phyloP scores from a whole-genome alignment of 2,888 invertebrate genomes.

The Plutella xylostella region DNA sequence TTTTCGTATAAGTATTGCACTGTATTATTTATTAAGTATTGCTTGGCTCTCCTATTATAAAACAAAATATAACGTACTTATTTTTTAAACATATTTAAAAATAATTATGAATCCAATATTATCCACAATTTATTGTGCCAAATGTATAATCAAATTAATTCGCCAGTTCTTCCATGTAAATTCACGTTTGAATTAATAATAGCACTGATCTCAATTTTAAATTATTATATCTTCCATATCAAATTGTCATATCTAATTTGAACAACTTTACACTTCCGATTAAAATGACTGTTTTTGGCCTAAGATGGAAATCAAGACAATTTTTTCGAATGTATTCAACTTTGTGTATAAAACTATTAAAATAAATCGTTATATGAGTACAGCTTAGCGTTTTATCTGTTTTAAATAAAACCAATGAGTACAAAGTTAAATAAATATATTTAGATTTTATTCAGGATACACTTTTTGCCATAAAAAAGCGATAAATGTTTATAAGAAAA shows the following conservation, averaged over 20 bases:
- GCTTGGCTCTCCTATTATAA: background rate
- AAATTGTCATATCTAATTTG: conserved; percentile 2
- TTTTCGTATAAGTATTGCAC: background rate
- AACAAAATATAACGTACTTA: no score
- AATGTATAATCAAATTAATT: no score
- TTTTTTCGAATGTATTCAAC: no score
- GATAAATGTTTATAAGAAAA: conserved; percentile 25
- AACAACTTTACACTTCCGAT: background rate
- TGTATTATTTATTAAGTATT: background rate
- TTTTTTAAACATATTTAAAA: no score
- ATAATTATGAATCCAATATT: no score
- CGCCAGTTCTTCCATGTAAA: background rate
- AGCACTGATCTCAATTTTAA: background rate
- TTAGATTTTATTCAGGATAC: conserved; percentile 4
- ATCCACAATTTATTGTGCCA: conserved; percentile 1
- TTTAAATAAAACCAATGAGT: background rate
- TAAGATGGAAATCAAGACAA: conserved; percentile 2
- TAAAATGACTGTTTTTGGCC: conserved; percentile 3
- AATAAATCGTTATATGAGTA: no score
- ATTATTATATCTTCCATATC: background rate
- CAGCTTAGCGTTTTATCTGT: no score
- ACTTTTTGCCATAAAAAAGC: conserved; percentile 21
- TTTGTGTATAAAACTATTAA: no score
- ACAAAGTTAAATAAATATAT: background rate
- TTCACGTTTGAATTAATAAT: background rate